A percentile compares a stretch with the other conserved stretches of the same genome.
Evolutionary conservation across 2,797 vertebrate genomes (phyloP).

Genomic region (Eleutherodactylus coqui): DNA sequence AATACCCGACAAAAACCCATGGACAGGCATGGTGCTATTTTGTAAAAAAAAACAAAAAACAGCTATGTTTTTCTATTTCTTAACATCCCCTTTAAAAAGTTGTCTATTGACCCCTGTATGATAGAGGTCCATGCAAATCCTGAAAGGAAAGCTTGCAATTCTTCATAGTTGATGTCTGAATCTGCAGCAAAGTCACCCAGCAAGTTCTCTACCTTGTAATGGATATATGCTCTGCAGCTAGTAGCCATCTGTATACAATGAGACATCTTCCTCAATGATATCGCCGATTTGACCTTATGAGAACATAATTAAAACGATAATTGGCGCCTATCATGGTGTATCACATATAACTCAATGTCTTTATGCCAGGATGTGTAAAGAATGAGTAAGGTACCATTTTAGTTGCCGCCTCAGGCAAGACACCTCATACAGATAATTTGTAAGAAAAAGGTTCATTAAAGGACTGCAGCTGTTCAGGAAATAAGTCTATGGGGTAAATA

Average conservation of each 20-base stretch:
- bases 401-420: conserved; percentile 25
- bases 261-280: neutral
- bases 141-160: neutral
- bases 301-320: conserved; percentile 4
- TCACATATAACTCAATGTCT: neutral
- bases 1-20: too few species aligned
- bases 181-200: neutral
- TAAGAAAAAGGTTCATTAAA: conserved; percentile 40
- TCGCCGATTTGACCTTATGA: neutral
- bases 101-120: too few species aligned
- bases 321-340: neutral
- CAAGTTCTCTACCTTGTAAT: too few species aligned
- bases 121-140: neutral
- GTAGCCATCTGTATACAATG: neutral
- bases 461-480: conserved; percentile 15
- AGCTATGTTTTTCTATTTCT: too few species aligned
- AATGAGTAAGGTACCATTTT: neutral
- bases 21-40: too few species aligned
- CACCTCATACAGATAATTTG: conserved; percentile 15
- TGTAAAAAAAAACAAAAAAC: too few species aligned
- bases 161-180: neutral
- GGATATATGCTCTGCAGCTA: neutral
- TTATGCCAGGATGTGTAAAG: conserved; percentile 6
- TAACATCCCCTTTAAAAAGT: too few species aligned
- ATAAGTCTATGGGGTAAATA: conserved; percentile 29